Conservation (phyloP, 2,113 vertebrate species). For the Ancistrus triradiatus region DNA sequence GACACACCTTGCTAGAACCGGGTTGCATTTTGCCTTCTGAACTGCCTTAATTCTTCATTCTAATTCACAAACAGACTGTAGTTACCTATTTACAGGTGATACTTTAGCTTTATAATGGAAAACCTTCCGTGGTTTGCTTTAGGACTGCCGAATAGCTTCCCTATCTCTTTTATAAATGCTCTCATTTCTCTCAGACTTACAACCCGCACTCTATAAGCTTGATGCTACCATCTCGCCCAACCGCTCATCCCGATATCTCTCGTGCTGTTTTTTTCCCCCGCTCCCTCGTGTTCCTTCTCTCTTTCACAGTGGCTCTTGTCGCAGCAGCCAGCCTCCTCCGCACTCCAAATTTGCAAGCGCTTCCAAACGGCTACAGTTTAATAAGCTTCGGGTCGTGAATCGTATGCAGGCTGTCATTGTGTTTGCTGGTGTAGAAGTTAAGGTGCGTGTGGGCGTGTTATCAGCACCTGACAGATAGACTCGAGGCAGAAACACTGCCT, state of each 20-base stretch:
- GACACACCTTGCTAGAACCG: too few relatives aligned
- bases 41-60: too few relatives aligned
- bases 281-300: slow-evolving; percentile 15
- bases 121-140: too few relatives aligned
- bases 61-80: too few relatives aligned
- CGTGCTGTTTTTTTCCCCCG: slow-evolving; percentile 6
- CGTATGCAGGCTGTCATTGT: slow-evolving; percentile 27
- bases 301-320: slow-evolving; percentile 8
- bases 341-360: slow-evolving; percentile 8
- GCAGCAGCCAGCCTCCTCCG: background rate
- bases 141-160: too few relatives aligned
- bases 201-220: slow-evolving; percentile 1
- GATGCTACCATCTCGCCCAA: slow-evolving; percentile 3
- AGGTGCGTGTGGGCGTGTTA: slow-evolving; percentile 20
- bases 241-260: too few relatives aligned
- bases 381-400: slow-evolving; percentile 18
- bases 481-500: slow-evolving; percentile 28
- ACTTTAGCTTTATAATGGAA: background rate
- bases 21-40: too few relatives aligned
- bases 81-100: background rate
- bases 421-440: slow-evolving; percentile 24
- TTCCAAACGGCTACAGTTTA: slow-evolving; percentile 15
- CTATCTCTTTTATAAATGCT: too few relatives aligned
- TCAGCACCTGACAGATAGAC: slow-evolving; percentile 36
- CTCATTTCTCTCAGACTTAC: background rate